Evolutionary conservation across 2,888 invertebrate species (phyloP), one percentile per base, ranked within the genome.

Genomic region (Ditula angustiorana): DNA sequence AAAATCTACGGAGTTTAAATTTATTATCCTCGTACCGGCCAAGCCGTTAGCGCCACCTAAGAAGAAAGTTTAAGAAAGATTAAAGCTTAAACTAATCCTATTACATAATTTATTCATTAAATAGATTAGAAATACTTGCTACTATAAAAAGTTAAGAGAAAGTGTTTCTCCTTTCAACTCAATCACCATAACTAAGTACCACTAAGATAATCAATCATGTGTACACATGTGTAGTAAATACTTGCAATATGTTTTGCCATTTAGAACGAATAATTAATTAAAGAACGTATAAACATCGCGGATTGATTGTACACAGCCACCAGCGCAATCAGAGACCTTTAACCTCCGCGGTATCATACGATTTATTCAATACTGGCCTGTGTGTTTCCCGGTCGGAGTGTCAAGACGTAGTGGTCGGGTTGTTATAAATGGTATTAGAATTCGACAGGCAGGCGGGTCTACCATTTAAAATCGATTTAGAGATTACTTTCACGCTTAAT

Each of bases 401-500:
- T 50, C 33, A 30, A 63, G 24, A 19, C 13, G 58, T 24, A 41
- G 19, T 58, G 57, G 57, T 33, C 26, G 24, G 2, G 10, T 30
- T 11, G 47, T 44, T 63, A 35, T 33, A 49, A 30, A 61, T 60
- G 49, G 41, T 60, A 37, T 56, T 66, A 49, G 23, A 47, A 61
- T 60, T 66, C 50, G 65, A 66, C 61, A 55, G 30, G 47, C 60
- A 21, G 55, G 49, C 60, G 37, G 60, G 49, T 41, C 44, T 44
- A 58, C 63, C 63, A 58, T 67, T 63, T 53, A 53, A 58, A 67
- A 69, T 69, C 67, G 49, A 69, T 69, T 69, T 56, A 52, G 57
- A 41, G 67, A 58, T 61, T 60, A 67, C 67, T 69, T 69, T 69
- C 69, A 67, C 69, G 69, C 57, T 62, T 49, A 67, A 57, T 63